These are phyloP conservation scores for Monomorium pharaonis DNA, from an alignment of 1,140 invertebrate species.

Conservation along the genomic window DNA sequence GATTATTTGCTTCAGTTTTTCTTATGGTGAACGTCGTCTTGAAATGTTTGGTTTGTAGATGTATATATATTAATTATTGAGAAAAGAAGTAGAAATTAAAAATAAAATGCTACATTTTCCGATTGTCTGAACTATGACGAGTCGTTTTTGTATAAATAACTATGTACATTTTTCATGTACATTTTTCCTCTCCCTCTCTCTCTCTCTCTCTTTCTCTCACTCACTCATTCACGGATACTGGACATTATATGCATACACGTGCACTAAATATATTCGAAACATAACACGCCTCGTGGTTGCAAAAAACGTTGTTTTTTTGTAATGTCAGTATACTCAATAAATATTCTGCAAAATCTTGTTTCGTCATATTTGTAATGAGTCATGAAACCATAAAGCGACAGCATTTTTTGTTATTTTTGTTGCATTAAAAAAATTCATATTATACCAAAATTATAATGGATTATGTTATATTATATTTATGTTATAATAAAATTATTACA, in stretches of 20 bases:
- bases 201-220: not conserved
- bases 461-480: not conserved
- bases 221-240: not conserved
- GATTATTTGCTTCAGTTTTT: too few relatives aligned
- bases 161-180: constrained; percentile 30
- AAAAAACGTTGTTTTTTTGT: not conserved
- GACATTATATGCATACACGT: not conserved
- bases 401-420: too few relatives aligned
- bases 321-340: not conserved
- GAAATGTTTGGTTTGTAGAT: too few relatives aligned
- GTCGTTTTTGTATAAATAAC: constrained; percentile 36
- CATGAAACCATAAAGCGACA: not conserved
- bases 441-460: not conserved
- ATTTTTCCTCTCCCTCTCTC: not conserved
- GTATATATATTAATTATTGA: too few relatives aligned
- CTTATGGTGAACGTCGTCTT: too few relatives aligned
- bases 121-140: not conserved
- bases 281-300: not conserved
- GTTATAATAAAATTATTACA: not conserved
- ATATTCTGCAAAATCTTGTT: not conserved
- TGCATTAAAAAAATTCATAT: not conserved
- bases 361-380: not conserved
- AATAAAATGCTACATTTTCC: not conserved
- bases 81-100: not conserved
- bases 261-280: constrained; percentile 3